Percentiles rank a stretch among this genome's conserved stretches.
Conservation (phyloP, 2,797 vertebrate species). For the Ataeniobius toweri region DNA sequence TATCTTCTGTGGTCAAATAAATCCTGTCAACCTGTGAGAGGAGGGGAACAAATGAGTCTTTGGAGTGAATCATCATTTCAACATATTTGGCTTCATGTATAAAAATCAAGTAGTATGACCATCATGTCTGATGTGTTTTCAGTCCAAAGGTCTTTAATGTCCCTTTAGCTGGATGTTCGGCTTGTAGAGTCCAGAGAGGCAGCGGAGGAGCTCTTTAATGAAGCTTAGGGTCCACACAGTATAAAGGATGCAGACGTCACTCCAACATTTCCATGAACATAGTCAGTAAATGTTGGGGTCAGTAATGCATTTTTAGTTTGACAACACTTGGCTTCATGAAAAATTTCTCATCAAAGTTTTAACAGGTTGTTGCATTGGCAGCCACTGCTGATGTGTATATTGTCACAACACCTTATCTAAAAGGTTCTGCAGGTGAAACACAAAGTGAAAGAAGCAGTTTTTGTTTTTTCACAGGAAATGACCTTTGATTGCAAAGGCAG, state of each 20-base stretch:
- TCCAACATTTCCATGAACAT: conserved; percentile 21
- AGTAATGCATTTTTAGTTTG: conserved; percentile 40
- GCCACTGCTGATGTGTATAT: conserved; percentile 12
- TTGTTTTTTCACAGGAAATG: conserved; percentile 20
- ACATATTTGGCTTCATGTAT: conserved; percentile 74
- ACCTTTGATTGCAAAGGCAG: conserved; percentile 19
- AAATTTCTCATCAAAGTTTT: neutral
- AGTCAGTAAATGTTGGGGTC: conserved; percentile 20
- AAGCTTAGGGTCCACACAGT: conserved; percentile 48
- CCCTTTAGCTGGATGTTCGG: conserved; percentile 20
- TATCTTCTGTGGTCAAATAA: conserved; percentile 43
- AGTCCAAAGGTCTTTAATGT: conserved; percentile 31
- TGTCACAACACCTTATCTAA: conserved; percentile 14
- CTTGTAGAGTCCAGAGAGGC: conserved; percentile 47
- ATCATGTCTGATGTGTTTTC: conserved; percentile 31
- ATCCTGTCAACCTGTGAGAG: conserved; percentile 36
- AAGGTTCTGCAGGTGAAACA: conserved; percentile 33
- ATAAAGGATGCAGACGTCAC: conserved; percentile 45
- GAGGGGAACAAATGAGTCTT: conserved; percentile 62
- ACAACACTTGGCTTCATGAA: conserved; percentile 40
- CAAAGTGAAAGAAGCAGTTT: conserved; percentile 8
- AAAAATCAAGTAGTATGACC: conserved; percentile 59
- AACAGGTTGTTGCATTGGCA: conserved; percentile 35
- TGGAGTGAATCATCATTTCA: conserved; percentile 61
- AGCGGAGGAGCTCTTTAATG: conserved; percentile 27